Conservation (phyloP, 2,888 invertebrate species). For the Microchrysa polita region DNA sequence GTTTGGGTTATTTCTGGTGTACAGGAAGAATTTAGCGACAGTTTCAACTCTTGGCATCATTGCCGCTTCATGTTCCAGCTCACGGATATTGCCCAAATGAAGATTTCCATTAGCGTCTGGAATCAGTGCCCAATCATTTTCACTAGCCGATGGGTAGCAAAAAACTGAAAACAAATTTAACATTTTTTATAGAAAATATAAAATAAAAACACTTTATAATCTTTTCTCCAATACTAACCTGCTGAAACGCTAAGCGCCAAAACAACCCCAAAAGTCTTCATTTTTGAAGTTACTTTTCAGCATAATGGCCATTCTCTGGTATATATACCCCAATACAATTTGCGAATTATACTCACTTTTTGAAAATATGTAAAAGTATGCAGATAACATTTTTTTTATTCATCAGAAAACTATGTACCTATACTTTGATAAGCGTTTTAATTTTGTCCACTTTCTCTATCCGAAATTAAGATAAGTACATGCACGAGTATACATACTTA, state of each 20-base stretch:
- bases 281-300: constrained; percentile 5
- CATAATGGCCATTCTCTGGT: not conserved
- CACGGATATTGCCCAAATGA: constrained; percentile 17
- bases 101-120: constrained; percentile 30
- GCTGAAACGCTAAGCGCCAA: constrained; percentile 19
- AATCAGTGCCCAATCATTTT: constrained; percentile 37
- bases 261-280: constrained; percentile 21
- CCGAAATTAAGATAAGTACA: too few relatives aligned
- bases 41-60: constrained; percentile 24
- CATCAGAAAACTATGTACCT: too few relatives aligned
- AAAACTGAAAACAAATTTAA: not conserved
- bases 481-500: too few relatives aligned
- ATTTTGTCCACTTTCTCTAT: too few relatives aligned
- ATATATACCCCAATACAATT: constrained; percentile 8
- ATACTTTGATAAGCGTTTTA: too few relatives aligned
- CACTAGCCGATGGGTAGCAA: not conserved
- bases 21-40: constrained; percentile 29
- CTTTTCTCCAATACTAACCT: constrained; percentile 8
- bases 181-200: too few relatives aligned
- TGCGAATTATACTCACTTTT: too few relatives aligned
- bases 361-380: too few relatives aligned
- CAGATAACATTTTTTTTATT: too few relatives aligned
- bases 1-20: constrained; percentile 15
- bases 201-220: too few relatives aligned
- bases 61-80: not conserved